Evolutionary conservation across 2,888 invertebrate genomes (phyloP).

Genomic region (Azorinus chamasolen): DNA sequence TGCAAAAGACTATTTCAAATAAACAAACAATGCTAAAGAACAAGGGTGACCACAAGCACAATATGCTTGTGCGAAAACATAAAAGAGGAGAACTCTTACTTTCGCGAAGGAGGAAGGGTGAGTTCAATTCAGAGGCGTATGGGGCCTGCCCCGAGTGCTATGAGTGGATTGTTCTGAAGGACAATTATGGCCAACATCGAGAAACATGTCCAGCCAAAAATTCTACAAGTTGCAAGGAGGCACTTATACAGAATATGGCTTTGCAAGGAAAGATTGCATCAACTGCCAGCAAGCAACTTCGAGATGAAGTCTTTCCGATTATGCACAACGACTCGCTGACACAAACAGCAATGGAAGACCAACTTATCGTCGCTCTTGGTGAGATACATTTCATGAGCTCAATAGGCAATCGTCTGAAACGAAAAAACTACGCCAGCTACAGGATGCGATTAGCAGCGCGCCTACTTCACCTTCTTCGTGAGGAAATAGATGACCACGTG

Average conservation of each 20-base stretch:
- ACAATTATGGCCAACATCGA: conserved; percentile 9
- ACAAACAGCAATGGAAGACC: conserved; percentile 8
- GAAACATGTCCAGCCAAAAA: conserved; percentile 1
- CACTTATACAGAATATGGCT: conserved; percentile 6
- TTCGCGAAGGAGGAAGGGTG: conserved; percentile 4
- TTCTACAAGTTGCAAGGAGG: neutral
- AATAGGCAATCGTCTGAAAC: conserved; percentile 5
- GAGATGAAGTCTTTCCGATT: conserved; percentile 30
- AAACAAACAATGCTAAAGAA: conserved; percentile 11
- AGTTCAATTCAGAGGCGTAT: neutral
- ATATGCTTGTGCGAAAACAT: neutral
- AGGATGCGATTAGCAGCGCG: conserved; percentile 46
- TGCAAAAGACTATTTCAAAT: neutral
- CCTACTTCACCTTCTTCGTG: conserved; percentile 18
- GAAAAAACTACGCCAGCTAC: conserved; percentile 35
- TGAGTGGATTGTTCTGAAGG: conserved; percentile 17
- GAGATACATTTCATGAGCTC: conserved; percentile 16
- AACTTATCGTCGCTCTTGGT: conserved; percentile 21
- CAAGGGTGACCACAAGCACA: conserved; percentile 17
- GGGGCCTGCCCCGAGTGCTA: conserved; percentile 13
- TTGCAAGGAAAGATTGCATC: conserved; percentile 6
- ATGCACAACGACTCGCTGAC: conserved; percentile 29
- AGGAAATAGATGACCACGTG: neutral
- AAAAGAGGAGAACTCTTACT: conserved; percentile 14
- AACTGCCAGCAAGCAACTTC: conserved; percentile 3